A percentile compares a stretch with the other conserved stretches of the same genome.
phyloP scores from a whole-genome alignment of 2,888 invertebrate species.

The Oxystoma pomonae region DNA sequence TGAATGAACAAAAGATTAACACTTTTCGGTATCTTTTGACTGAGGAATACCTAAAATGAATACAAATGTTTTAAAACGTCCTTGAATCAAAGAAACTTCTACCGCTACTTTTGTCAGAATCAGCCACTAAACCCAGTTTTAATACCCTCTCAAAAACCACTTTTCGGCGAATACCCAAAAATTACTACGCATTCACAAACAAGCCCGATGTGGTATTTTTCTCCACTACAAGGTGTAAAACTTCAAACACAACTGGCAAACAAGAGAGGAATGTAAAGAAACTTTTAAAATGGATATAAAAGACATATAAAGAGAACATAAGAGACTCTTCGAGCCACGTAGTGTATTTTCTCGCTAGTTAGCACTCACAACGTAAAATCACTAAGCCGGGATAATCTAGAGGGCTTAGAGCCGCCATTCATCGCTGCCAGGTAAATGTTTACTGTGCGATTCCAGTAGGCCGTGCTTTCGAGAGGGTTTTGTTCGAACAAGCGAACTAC shows the following conservation, averaged over 20 bases:
- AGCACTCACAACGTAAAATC: neutral
- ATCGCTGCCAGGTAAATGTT: slow-evolving; percentile 4
- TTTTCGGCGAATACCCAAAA: slow-evolving; percentile 2
- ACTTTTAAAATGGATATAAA: neutral
- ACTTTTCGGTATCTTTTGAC: neutral
- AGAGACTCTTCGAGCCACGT: neutral
- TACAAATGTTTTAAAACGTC: neutral
- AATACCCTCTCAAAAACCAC: neutral
- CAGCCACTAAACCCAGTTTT: neutral
- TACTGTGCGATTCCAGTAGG: slow-evolving; percentile 17
- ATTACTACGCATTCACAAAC: neutral
- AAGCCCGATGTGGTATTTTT: neutral
- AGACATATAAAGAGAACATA: neutral
- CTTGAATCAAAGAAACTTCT: neutral
- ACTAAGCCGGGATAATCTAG: slow-evolving; percentile 3
- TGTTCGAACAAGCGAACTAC: slow-evolving; percentile 28
- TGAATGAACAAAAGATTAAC: neutral
- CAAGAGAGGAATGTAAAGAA: neutral
- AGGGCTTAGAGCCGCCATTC: slow-evolving; percentile 1
- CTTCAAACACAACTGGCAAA: neutral
- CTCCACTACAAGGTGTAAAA: slow-evolving; percentile 3
- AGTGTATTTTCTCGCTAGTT: neutral
- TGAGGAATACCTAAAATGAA: no score
- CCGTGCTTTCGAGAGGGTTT: slow-evolving; percentile 28
- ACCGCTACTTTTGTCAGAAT: neutral